Conservation (phyloP, 2,113 vertebrate species). For the Apodemus sylvaticus region DNA sequence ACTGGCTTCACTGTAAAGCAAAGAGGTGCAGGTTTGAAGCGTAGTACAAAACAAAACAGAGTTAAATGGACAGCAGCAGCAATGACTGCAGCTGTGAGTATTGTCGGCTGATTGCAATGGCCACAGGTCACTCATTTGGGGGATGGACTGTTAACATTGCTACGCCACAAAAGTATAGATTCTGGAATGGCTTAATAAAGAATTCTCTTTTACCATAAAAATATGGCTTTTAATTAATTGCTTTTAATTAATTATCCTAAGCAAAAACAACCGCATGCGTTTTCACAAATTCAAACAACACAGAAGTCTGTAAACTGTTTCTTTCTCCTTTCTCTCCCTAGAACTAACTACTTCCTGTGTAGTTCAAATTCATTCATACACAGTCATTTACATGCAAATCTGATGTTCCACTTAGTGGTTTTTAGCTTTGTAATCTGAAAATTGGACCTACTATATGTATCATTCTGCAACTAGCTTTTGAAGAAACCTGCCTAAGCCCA, state of each 20-base stretch:
- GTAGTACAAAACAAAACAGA: neutral
- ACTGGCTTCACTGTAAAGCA: neutral
- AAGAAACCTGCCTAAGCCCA: neutral
- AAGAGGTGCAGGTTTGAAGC: neutral
- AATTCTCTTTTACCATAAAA: neutral
- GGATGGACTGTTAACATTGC: neutral
- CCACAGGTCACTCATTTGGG: neutral
- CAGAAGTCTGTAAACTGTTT: neutral
- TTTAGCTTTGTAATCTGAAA: slow-evolving; percentile 31
- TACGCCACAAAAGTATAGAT: neutral
- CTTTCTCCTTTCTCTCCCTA: neutral
- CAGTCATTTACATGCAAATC: neutral
- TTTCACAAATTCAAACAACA: slow-evolving; percentile 4
- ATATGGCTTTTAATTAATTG: neutral
- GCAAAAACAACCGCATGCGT: neutral
- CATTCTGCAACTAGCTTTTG: neutral
- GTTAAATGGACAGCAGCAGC: neutral
- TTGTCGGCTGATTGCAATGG: neutral
- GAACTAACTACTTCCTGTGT: neutral
- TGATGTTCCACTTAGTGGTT: neutral
- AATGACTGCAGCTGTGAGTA: neutral
- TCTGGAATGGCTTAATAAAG: neutral
- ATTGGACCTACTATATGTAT: neutral
- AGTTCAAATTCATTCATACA: neutral
- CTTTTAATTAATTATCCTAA: neutral